A percentile compares a stretch with the other conserved stretches of the same genome.
Conservation (phyloP, 2,797 vertebrate genomes). For the Phrynocephalus forsythii region DNA sequence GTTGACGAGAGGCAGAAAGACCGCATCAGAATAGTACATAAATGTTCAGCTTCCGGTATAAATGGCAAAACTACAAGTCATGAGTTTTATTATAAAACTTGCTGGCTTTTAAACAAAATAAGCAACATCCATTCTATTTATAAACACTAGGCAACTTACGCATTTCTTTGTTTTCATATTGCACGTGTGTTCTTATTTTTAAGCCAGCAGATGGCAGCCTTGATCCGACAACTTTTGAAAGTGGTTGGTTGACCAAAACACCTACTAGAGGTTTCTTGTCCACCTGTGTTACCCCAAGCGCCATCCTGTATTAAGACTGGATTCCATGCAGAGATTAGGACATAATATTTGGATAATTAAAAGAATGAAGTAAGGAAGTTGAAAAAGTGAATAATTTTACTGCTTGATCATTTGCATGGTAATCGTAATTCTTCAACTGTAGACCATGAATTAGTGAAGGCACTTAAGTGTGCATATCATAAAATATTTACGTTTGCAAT, state of each 20-base stretch:
- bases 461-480: not conserved
- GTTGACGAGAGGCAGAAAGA: not conserved
- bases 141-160: not conserved
- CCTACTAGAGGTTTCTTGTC: conserved; percentile 19
- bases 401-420: not conserved
- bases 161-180: conserved; percentile 4
- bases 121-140: not conserved
- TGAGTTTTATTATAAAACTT: no score
- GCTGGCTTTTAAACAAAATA: not conserved
- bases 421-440: not conserved
- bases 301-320: not conserved
- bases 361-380: not conserved
- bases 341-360: not conserved
- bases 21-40: conserved; percentile 21
- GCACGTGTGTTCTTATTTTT: conserved; percentile 5
- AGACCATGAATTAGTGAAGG: not conserved
- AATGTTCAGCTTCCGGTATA: not conserved
- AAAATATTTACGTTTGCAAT: not conserved
- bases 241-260: conserved; percentile 60
- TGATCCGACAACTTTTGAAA: conserved; percentile 27
- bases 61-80: conserved; percentile 18
- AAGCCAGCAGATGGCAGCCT: conserved; percentile 33
- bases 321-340: not conserved
- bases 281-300: no score
- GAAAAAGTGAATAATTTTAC: not conserved